These are phyloP conservation scores for Fulica atra DNA, from an alignment of 2,113 vertebrate genomes.

Conservation along the genomic window DNA sequence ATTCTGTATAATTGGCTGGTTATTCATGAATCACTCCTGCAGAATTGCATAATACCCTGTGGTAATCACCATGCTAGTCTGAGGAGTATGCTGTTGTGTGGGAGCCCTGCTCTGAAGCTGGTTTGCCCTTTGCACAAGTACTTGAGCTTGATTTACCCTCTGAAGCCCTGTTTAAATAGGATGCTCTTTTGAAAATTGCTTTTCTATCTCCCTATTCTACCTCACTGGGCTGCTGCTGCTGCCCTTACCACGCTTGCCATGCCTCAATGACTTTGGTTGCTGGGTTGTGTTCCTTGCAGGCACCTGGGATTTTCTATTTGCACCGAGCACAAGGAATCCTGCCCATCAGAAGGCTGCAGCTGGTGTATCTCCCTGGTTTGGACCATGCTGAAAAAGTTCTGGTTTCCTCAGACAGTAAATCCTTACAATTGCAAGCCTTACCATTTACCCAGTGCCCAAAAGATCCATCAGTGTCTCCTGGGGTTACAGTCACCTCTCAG, in stretches of 20 bases:
- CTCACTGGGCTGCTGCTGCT: neutral
- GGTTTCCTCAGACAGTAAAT: neutral
- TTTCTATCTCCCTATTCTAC: neutral
- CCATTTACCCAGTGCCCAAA: neutral
- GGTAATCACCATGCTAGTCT: neutral
- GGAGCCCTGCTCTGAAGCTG: neutral
- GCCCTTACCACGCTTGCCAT: rapidly evolving
- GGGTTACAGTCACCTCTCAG: neutral
- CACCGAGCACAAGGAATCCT: neutral
- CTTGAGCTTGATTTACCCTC: neutral
- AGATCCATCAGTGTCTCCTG: neutral
- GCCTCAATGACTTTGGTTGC: rapidly evolving
- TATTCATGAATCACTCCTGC: rapidly evolving
- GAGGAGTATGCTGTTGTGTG: neutral
- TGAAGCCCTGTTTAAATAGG: neutral
- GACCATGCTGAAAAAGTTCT: neutral
- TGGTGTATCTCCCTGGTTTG: neutral
- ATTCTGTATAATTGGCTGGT: neutral
- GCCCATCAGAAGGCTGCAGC: neutral
- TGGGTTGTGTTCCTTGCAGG: neutral
- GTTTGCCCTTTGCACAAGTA: neutral
- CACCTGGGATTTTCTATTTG: neutral
- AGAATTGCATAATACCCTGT: neutral
- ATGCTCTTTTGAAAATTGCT: neutral
- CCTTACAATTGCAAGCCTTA: neutral